Evolutionary conservation across 2,113 vertebrate genomes (phyloP).

Genomic region (Archilochus colubris): DNA sequence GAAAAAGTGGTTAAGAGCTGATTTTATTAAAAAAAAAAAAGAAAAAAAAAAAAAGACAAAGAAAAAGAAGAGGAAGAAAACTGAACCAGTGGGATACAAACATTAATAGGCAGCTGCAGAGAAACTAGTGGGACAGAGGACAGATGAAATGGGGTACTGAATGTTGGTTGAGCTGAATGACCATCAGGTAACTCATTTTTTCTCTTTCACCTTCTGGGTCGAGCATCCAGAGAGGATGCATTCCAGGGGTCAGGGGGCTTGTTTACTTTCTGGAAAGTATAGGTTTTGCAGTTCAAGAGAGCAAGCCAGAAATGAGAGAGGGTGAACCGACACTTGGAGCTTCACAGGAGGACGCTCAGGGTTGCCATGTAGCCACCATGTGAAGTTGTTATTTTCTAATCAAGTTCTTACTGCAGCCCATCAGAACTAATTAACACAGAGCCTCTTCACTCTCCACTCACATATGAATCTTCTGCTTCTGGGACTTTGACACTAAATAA

Average conservation of each 20-base stretch:
- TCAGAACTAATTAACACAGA: not conserved
- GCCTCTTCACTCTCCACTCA: not conserved
- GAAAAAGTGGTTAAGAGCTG: not conserved
- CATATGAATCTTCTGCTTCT: not conserved
- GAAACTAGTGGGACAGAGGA: not conserved
- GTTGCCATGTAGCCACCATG: not conserved
- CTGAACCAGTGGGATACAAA: not conserved
- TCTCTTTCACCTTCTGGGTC: not conserved
- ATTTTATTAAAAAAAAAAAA: not conserved
- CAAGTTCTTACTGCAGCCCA: not conserved
- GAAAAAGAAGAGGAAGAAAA: not conserved
- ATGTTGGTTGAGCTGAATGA: not conserved
- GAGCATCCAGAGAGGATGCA: not conserved
- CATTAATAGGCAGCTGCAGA: not conserved
- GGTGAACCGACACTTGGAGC: not conserved
- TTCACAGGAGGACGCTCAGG: not conserved
- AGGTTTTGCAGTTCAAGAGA: not conserved
- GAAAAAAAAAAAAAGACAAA: not conserved
- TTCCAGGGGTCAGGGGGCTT: not conserved
- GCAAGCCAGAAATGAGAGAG: not conserved
- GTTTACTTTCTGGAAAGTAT: not conserved
- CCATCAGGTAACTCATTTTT: not conserved
- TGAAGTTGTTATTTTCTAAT: not conserved
- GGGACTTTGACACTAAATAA: not conserved
- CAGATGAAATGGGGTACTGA: not conserved